These are phyloP conservation scores for Drosophila biarmipes DNA, from an alignment of 1,140 invertebrate species.

Conservation along the genomic window DNA sequence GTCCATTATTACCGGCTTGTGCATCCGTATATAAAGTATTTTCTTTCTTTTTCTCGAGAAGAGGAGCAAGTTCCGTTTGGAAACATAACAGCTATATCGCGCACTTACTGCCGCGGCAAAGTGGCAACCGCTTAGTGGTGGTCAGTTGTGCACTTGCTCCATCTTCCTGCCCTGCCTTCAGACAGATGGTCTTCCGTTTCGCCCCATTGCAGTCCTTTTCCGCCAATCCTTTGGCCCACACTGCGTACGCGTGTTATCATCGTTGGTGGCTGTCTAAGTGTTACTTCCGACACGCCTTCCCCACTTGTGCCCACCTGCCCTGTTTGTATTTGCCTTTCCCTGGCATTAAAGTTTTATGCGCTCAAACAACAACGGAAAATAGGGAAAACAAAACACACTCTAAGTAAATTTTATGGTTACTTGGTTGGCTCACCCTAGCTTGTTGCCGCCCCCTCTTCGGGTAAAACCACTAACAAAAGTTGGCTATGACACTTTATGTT, in stretches of 20 bases:
- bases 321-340: constrained; percentile 60
- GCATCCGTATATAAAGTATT: constrained; percentile 11
- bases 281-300: constrained; percentile 51
- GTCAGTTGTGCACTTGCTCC: constrained; percentile 47
- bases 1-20: constrained; percentile 41
- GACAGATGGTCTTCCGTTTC: constrained; percentile 12
- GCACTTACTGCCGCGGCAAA: constrained; percentile 5
- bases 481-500: constrained; percentile 38
- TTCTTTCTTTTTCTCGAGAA: constrained; percentile 1
- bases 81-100: constrained; percentile 41
- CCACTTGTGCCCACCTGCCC: neutral
- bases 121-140: constrained; percentile 42
- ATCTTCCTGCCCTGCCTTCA: constrained; percentile 46
- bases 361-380: constrained; percentile 10
- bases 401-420: constrained; percentile 71
- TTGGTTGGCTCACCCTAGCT: constrained; percentile 50
- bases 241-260: constrained; percentile 63
- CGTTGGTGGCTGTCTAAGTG: constrained; percentile 42
- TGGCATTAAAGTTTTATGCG: constrained; percentile 58
- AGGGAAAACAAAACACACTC: constrained; percentile 27
- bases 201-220: no score
- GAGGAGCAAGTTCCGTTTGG: constrained; percentile 8
- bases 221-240: constrained; percentile 9
- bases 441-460: neutral
- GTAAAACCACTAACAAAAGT: constrained; percentile 6